Evolutionary conservation across 2,113 vertebrate genomes (phyloP).

Genomic region (Pelecanus crispus): DNA sequence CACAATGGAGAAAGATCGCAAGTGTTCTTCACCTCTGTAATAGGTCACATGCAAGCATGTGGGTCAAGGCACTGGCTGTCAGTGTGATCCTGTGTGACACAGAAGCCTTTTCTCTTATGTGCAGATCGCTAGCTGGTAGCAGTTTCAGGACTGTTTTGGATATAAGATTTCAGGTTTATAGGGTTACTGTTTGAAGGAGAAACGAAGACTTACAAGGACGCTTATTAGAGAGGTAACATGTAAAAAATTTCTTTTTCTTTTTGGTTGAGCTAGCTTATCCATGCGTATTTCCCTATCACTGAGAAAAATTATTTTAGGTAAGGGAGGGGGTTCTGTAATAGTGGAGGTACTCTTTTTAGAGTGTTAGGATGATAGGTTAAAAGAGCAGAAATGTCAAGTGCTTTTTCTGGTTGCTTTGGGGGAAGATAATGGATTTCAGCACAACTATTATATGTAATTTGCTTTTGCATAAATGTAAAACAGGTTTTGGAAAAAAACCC

Average conservation of each 20-base stretch:
- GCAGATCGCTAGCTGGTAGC: background rate
- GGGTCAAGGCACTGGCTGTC: background rate
- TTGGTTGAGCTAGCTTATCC: background rate
- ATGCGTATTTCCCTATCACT: background rate
- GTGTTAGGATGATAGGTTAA: background rate
- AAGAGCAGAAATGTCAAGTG: conserved; percentile 30
- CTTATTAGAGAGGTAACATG: background rate
- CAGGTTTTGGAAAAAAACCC: background rate
- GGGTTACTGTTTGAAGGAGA: background rate
- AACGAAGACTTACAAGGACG: background rate
- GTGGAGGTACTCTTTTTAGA: background rate
- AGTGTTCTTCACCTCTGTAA: background rate
- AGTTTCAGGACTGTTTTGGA: background rate
- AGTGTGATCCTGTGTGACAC: background rate
- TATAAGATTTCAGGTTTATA: background rate
- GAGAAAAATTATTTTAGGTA: background rate
- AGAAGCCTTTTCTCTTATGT: background rate
- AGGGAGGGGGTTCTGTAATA: background rate
- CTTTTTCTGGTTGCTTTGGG: background rate
- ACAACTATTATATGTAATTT: conserved; percentile 46
- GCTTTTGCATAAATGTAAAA: conserved; percentile 36
- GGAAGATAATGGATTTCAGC: conserved; percentile 54
- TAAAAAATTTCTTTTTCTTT: background rate
- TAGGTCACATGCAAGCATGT: background rate
- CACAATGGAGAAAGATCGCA: background rate